These are phyloP conservation scores for Trematomus bernacchii DNA, from an alignment of 2,797 vertebrate species.

Conservation along the genomic window DNA sequence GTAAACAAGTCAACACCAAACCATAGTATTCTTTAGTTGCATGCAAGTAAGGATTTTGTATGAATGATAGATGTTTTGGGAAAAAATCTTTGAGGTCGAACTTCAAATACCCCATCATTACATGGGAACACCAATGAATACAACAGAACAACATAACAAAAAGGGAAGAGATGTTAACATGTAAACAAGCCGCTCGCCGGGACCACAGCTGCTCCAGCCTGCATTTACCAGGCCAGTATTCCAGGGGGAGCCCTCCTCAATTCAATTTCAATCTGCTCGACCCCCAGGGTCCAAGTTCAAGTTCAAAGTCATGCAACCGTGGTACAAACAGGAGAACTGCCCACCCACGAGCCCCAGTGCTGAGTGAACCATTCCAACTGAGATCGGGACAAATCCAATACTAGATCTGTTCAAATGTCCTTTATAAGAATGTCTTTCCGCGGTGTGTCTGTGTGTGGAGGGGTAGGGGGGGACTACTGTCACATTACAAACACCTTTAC, in stretches of 20 bases:
- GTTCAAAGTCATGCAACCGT: conserved; percentile 95
- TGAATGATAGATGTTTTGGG: conserved; percentile 30
- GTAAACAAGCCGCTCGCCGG: conserved; percentile 63
- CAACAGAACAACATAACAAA: conserved; percentile 9
- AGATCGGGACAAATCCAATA: conserved; percentile 73
- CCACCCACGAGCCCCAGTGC: conserved; percentile 88
- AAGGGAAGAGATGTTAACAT: conserved; percentile 55
- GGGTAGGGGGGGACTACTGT: conserved; percentile 47
- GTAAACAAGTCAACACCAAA: background rate
- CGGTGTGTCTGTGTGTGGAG: conserved; percentile 20
- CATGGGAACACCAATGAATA: conserved; percentile 34
- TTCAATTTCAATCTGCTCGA: conserved; percentile 86
- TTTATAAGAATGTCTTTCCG: conserved; percentile 65
- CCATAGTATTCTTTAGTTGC: conserved; percentile 9
- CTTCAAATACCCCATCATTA: conserved; percentile 19
- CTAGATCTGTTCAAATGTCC: conserved; percentile 72
- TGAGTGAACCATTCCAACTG: conserved; percentile 63
- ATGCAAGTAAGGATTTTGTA: conserved; percentile 19
- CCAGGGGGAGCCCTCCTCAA: conserved; percentile 94
- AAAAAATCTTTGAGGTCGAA: background rate
- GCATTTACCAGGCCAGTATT: conserved; percentile 92
- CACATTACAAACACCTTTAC: conserved; percentile 81
- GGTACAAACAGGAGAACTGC: conserved; percentile 90
- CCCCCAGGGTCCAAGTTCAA: conserved; percentile 90
- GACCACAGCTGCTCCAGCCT: conserved; percentile 73